Evolutionary conservation across 2,888 invertebrate species (phyloP).

Genomic region (Sminthurides aquaticus): DNA sequence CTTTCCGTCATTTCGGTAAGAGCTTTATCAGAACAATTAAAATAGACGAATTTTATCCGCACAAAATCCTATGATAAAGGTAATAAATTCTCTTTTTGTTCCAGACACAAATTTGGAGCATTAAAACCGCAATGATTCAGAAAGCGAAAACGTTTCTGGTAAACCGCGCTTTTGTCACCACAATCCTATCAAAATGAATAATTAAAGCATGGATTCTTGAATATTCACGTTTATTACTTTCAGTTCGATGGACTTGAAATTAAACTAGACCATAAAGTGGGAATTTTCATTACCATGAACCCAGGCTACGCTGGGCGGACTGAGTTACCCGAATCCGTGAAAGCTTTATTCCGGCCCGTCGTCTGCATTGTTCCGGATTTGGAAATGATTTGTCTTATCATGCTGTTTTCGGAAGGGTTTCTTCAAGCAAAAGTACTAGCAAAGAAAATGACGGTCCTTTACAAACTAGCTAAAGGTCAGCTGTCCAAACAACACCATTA

Average conservation of each 20-base stretch:
- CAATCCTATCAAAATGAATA: neutral
- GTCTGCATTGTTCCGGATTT: slow-evolving; percentile 86
- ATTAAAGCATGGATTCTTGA: too few species aligned
- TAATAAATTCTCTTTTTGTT: too few species aligned
- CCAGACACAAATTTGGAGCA: slow-evolving; percentile 76
- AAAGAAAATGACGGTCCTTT: slow-evolving; percentile 88
- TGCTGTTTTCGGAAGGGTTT: slow-evolving; percentile 86
- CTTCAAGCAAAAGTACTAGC: slow-evolving; percentile 78
- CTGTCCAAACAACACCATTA: slow-evolving; percentile 88
- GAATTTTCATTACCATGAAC: slow-evolving; percentile 93
- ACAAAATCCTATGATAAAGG: too few species aligned
- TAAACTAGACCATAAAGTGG: slow-evolving; percentile 71
- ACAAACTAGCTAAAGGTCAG: slow-evolving; percentile 77
- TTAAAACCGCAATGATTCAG: slow-evolving; percentile 71
- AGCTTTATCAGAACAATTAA: too few species aligned
- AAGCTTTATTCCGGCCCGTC: slow-evolving; percentile 82
- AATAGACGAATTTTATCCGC: too few species aligned
- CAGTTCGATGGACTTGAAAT: slow-evolving; percentile 81
- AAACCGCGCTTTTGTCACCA: slow-evolving; percentile 14
- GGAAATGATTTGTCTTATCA: slow-evolving; percentile 85
- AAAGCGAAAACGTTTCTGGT: slow-evolving; percentile 69
- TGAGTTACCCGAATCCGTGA: slow-evolving; percentile 84
- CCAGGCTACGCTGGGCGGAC: slow-evolving; percentile 84
- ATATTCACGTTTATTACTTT: slow-evolving; percentile 23
- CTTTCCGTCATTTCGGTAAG: slow-evolving; percentile 73